These are phyloP conservation scores for Gymnoscopelus microlampas DNA, from an alignment of 2,797 vertebrate genomes.

Conservation along the genomic window DNA sequence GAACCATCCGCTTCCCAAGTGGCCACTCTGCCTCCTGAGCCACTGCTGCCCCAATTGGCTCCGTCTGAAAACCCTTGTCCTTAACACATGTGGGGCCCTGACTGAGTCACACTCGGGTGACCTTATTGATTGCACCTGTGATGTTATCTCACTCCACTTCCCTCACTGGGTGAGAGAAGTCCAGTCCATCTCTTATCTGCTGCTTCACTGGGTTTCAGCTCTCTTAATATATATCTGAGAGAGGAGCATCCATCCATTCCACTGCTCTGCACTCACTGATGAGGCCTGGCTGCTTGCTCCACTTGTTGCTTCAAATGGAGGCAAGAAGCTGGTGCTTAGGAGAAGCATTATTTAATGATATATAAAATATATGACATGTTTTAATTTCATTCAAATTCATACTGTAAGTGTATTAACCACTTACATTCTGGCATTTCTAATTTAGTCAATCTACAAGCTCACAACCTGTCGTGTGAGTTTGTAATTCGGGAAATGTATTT, in stretches of 20 bases:
- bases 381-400: too few species aligned
- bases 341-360: too few species aligned
- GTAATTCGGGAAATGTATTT: too few species aligned
- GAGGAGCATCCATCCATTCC: slow-evolving; percentile 25
- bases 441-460: too few species aligned
- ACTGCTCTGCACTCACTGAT: not conserved
- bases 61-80: slow-evolving; percentile 33
- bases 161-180: slow-evolving; percentile 28
- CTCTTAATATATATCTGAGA: slow-evolving; percentile 27
- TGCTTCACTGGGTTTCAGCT: slow-evolving; percentile 49
- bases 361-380: too few species aligned
- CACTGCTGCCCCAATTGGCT: slow-evolving; percentile 25
- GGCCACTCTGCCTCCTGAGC: too few species aligned
- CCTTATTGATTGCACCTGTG: slow-evolving; percentile 54
- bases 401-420: too few species aligned
- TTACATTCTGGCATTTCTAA: too few species aligned
- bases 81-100: slow-evolving; percentile 30
- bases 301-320: not conserved
- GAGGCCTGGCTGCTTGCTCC: not conserved
- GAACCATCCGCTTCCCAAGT: too few species aligned
- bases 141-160: slow-evolving; percentile 11
- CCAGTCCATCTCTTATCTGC: slow-evolving; percentile 37
- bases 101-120: slow-evolving; percentile 51
- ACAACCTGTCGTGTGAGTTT: too few species aligned
- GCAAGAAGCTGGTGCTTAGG: too few species aligned